A percentile compares a stretch with the other conserved stretches of the same genome.
These are phyloP conservation scores for Apamea epomidion DNA, from an alignment of 2,888 invertebrate genomes.

Conservation along the genomic window DNA sequence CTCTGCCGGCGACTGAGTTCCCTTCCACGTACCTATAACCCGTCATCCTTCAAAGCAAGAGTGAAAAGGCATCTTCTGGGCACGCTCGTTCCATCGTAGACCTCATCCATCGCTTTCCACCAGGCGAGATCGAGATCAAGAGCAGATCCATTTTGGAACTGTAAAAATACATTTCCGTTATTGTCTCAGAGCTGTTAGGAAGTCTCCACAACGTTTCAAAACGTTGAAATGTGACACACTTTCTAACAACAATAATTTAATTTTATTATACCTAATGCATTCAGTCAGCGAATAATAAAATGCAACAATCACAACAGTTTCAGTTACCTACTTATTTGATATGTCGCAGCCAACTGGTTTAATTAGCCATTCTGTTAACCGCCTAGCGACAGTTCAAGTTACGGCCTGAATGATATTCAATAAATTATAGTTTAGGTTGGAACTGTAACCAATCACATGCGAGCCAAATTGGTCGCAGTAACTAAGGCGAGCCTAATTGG, in stretches of 20 bases:
- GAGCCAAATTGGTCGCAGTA: no score
- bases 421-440: no score
- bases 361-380: no score
- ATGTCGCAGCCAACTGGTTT: no score
- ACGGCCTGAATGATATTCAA: no score
- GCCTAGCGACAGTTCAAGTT: no score
- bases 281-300: slow-evolving; percentile 2
- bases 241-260: background rate
- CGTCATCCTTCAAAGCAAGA: background rate
- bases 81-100: background rate
- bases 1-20: background rate
- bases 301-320: background rate
- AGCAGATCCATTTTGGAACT: background rate
- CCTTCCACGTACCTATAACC: background rate
- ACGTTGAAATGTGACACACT: slow-evolving; percentile 6
- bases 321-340: background rate
- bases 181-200: background rate
- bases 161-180: background rate
- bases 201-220: background rate
- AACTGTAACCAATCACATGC: no score
- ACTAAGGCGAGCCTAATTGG: no score
- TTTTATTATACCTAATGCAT: background rate
- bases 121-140: background rate
- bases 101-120: background rate
- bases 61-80: background rate